Base-by-base conservation (phyloP, 2,113 vertebrate species). In the Ardeotis arabs region DNA sequence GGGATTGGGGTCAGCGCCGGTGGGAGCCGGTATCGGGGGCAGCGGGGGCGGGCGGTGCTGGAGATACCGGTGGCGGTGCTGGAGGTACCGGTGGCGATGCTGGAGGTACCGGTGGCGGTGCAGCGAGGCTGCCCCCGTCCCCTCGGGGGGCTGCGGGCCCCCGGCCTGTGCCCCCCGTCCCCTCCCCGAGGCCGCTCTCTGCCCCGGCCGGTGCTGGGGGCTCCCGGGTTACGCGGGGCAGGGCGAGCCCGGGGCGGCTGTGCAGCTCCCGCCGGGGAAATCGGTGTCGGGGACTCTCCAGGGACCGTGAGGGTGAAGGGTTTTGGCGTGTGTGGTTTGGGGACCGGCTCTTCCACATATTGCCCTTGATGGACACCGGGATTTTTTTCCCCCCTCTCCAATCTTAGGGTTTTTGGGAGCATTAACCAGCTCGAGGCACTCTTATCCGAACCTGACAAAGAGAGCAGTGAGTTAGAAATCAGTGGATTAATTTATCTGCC, bases 331-430 rank as follows among this genome's bases (percentile, higher is more conserved):
- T 0, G 2, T 15, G 25, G 8, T 23, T 66, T n/a, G 44, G 22
- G 22, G 17, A 5, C 8, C 2, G 3, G 50, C 56, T 6, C 44
- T 19, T 28, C 16, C 28, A 3, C 1, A 0, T 6, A 1, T 10
- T 49, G 39, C 33, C n/a, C 45, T 60, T 4, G 9, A 9, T 0
- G 55, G 14, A 10, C 12, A 1, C 5, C 17, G 58, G 27, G 10
- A 23, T 64, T 84, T 69, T 27, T 13, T 20, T 59, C 41, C 64
- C 23, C 21, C 17, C 24, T 31, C 11, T 31, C 56, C 52, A 12
- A 6, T 37, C 12, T 44, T 25, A 4, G 12, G 0, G 14, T 5
- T 69, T 44, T 44, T 52, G 25, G 47, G 33, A 35, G 13, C 12
- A 0, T 56, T 33, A 52, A 24, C 8, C 37, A 21, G n/a, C 20